Base-by-base conservation (phyloP, 35 echinoderm and acorn worm genomes). In the Ptychodera flava region DNA sequence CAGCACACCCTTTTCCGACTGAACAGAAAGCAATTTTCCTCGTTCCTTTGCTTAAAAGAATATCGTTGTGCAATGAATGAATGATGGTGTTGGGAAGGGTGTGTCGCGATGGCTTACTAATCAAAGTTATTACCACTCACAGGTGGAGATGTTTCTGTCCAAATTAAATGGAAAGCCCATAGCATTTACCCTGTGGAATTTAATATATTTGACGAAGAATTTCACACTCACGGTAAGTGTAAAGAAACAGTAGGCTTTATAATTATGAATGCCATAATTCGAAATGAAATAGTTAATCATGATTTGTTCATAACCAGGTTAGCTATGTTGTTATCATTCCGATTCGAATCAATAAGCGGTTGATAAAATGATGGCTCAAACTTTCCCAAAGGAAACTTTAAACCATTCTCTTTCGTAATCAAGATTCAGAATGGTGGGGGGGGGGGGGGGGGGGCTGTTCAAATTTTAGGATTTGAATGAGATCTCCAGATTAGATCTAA, bases 111-210 rank as follows among this genome's bases (percentile, higher is more conserved):
- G 2, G 28, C 30, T 2, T 14, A 80, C n/a, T 29, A 6, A 12
- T 29, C 12, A 2, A 28, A 6, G 12, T 80, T 32, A 6, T 32
- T 80, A 1, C n/a, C n/a, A 6, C 30, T 80, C 31, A 36, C 31
- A 83, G 82, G 37, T 83, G 33, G 29, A 83, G 16, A 83, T 83
- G 82, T 37, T 83, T 27, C 37, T 83, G 82, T 33, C 82, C 6
- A 83, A 83, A 83, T 35, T 83, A 36, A 83, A 83, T 31, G 82
- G 82, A 35, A 1, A 33, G 15, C 1, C 16, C 35, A 83, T 83
- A 10, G 82, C 33, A 30, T 83, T 83, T 28, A 14, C 82, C 10
- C n/a, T 83, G 12, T 83, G 30, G 16, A 22, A n/a, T 2, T 36
- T 83, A 1, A 10, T 83, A 16, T 36, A 34, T 2, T 36, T 83